phyloP scores from a whole-genome alignment of 2,113 vertebrate species.

The Ascaphus truei region DNA sequence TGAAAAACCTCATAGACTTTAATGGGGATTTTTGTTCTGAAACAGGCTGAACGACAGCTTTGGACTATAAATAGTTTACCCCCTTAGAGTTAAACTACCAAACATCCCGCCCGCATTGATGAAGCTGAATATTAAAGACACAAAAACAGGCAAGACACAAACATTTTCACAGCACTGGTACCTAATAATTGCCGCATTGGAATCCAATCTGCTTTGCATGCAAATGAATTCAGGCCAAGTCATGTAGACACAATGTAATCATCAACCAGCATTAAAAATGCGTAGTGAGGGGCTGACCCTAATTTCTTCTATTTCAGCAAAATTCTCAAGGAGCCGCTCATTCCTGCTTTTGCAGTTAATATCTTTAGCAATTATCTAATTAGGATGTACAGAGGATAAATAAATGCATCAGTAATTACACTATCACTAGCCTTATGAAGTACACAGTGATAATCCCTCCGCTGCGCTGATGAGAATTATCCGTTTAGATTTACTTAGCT shows the following conservation, averaged over 20 bases:
- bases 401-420: conserved; percentile 26
- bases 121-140: conserved; percentile 8
- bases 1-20: too few species aligned
- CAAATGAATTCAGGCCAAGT: conserved; percentile 31
- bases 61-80: too few species aligned
- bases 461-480: conserved; percentile 24
- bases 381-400: conserved; percentile 28
- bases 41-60: too few species aligned
- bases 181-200: neutral
- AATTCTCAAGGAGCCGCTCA: conserved; percentile 30
- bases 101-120: neutral
- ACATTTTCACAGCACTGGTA: neutral
- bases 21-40: too few species aligned
- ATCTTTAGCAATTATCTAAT: conserved; percentile 37
- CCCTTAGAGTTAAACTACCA: neutral
- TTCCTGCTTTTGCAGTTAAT: conserved; percentile 22
- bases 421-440: conserved; percentile 25
- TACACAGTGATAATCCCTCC: conserved; percentile 20
- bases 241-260: conserved; percentile 37
- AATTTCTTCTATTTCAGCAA: conserved; percentile 36
- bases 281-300: conserved; percentile 28
- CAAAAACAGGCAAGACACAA: neutral
- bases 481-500: conserved; percentile 17
- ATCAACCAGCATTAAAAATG: conserved; percentile 21
- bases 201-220: conserved; percentile 30